Conservation (phyloP, 2,797 vertebrate genomes). For the Sylvia borin region DNA sequence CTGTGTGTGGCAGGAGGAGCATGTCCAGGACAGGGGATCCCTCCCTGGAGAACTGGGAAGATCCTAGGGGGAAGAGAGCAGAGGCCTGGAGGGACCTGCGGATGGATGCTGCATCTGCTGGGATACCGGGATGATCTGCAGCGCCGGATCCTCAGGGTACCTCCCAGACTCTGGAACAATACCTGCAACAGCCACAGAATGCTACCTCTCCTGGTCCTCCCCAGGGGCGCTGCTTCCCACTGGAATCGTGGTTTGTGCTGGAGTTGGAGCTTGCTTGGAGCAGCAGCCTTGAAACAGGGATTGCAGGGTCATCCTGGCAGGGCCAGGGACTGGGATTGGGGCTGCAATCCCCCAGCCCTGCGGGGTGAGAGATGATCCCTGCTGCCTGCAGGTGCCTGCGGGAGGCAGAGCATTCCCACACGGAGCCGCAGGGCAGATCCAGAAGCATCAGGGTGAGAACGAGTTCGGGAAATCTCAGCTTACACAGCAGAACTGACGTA, state of each 20-base stretch:
- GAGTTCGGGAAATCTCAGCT: too few relatives aligned
- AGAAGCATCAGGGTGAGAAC: too few relatives aligned
- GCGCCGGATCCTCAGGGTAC: background rate
- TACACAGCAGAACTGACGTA: too few relatives aligned
- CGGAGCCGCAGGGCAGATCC: too few relatives aligned
- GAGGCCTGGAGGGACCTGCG: background rate
- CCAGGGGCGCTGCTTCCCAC: background rate
- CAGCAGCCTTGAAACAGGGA: background rate
- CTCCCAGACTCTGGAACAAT: background rate
- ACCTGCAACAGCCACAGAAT: accelerated
- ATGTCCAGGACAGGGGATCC: accelerated
- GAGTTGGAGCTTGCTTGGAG: background rate
- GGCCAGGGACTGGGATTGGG: background rate
- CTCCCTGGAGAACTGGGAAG: background rate
- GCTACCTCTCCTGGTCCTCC: background rate
- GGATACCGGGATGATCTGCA: background rate
- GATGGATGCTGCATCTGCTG: background rate
- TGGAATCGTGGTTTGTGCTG: accelerated
- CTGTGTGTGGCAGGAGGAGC: background rate
- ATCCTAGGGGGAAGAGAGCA: background rate
- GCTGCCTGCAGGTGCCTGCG: too few relatives aligned
- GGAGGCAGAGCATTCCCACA: too few relatives aligned
- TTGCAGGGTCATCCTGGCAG: background rate
- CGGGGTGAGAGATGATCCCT: too few relatives aligned
- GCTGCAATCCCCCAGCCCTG: too few relatives aligned